Conservation (phyloP, 2,888 invertebrate species). For the Aporophyla lueneburgensis region DNA sequence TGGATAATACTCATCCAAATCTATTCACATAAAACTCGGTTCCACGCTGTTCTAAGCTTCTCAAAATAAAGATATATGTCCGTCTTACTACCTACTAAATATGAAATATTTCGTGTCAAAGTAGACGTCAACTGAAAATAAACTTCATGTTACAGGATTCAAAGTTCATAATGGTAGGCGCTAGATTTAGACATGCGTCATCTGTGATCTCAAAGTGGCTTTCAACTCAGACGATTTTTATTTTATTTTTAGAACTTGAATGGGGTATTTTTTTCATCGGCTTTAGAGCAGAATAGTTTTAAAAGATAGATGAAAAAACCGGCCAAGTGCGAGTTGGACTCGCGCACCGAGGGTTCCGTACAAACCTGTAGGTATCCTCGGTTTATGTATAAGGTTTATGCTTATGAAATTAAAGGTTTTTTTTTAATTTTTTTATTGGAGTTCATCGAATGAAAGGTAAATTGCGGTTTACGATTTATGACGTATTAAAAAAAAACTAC, state of each 20-base stretch:
- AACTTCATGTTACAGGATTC: accelerated
- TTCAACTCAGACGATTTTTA: background rate
- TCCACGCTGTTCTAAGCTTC: background rate
- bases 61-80: background rate
- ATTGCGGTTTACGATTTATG: too few relatives aligned
- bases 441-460: too few relatives aligned
- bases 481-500: too few relatives aligned
- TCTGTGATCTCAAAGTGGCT: background rate
- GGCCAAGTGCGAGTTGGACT: too few relatives aligned
- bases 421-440: too few relatives aligned
- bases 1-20: background rate
- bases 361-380: too few relatives aligned
- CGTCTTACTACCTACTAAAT: too few relatives aligned
- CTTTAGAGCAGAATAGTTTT: background rate
- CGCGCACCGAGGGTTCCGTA: too few relatives aligned
- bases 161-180: conserved; percentile 3
- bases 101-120: background rate
- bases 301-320: too few relatives aligned
- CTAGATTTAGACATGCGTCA: background rate
- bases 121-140: conserved; percentile 7
- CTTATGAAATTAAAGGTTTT: too few relatives aligned
- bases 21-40: conserved; percentile 2
- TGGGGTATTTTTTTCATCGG: background rate
- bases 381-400: too few relatives aligned
- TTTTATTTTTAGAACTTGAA: background rate